Conservation (phyloP, 2,888 invertebrate genomes). For the Diplolepis rosae region DNA sequence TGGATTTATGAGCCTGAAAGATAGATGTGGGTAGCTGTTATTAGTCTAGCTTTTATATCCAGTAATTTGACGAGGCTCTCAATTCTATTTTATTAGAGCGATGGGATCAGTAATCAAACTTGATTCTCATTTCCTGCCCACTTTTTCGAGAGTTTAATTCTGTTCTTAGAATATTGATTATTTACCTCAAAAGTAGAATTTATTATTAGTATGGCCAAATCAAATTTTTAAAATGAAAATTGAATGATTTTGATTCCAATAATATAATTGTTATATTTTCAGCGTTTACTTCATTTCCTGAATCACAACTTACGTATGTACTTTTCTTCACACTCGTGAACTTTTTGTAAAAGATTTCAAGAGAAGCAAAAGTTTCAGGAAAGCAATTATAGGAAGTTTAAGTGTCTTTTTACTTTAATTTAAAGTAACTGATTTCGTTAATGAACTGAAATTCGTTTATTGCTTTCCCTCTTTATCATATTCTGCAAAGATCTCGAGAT, state of each 20-base stretch:
- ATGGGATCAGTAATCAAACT: constrained; percentile 23
- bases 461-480: background rate
- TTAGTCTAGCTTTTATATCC: constrained; percentile 9
- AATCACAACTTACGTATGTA: background rate
- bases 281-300: background rate
- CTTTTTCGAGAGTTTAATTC: constrained; percentile 12
- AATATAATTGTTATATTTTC: background rate
- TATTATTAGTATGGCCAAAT: no score
- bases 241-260: no score
- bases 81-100: constrained; percentile 24
- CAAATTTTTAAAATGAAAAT: no score
- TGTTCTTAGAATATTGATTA: constrained; percentile 11
- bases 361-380: no score
- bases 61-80: constrained; percentile 7
- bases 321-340: no score
- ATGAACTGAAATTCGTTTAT: background rate
- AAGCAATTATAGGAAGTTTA: no score
- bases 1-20: constrained; percentile 10
- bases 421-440: background rate
- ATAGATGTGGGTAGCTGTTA: constrained; percentile 29
- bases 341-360: no score
- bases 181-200: constrained; percentile 1
- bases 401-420: no score
- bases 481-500: constrained; percentile 4
- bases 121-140: constrained; percentile 14